These are phyloP conservation scores for Drosophila leontia DNA, from an alignment of 1,140 invertebrate species.

Conservation along the genomic window DNA sequence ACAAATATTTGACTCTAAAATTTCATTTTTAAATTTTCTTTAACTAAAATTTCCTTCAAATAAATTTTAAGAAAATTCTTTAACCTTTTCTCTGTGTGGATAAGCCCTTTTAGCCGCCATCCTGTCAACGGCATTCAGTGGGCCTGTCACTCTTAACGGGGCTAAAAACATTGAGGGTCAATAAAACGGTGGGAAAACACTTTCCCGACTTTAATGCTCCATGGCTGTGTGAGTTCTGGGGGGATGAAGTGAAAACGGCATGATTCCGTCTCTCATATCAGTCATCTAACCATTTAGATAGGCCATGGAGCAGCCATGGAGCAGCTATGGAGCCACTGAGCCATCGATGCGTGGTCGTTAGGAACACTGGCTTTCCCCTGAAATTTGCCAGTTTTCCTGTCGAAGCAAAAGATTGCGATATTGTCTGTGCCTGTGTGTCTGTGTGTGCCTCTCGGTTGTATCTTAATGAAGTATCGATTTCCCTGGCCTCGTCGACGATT, in stretches of 20 bases:
- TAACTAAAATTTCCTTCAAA: no score
- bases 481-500: conserved; percentile 53
- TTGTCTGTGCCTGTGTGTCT: conserved; percentile 10
- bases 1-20: no score
- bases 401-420: conserved; percentile 28
- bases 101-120: conserved; percentile 14
- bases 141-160: conserved; percentile 22
- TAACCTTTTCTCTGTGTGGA: conserved; percentile 8
- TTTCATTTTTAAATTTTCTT: no score
- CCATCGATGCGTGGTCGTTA: conserved; percentile 62
- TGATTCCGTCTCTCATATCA: conserved; percentile 66
- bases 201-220: conserved; percentile 37
- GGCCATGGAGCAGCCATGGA: conserved; percentile 41
- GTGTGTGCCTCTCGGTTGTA: conserved; percentile 39
- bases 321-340: conserved; percentile 13
- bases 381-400: conserved; percentile 7
- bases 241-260: conserved; percentile 22
- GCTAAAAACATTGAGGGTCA: conserved; percentile 56
- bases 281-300: conserved; percentile 77
- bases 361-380: conserved; percentile 28
- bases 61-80: neutral
- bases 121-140: conserved; percentile 40
- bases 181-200: conserved; percentile 51
- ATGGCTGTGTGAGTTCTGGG: conserved; percentile 1
- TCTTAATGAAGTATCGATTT: conserved; percentile 84